Conservation (phyloP, 2,888 invertebrate genomes). For the Graphium colonna region DNA sequence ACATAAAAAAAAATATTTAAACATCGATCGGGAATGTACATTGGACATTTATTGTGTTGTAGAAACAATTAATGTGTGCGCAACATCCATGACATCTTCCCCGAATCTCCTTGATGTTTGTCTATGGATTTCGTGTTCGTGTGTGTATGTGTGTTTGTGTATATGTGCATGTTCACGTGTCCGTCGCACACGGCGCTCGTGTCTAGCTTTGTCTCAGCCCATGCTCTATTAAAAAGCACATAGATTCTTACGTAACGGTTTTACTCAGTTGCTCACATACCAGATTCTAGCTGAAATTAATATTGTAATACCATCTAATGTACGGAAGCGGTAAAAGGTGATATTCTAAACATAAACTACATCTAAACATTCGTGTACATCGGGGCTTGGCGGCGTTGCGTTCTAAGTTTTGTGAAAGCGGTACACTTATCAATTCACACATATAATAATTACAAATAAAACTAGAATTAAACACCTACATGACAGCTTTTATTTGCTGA, state of each 20-base stretch:
- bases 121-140: conserved; percentile 37
- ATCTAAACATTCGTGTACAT: conserved; percentile 10
- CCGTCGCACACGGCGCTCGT: conserved; percentile 44
- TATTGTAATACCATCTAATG: conserved; percentile 1
- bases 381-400: not conserved
- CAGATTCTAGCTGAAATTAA: conserved; percentile 50
- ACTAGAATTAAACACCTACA: not conserved
- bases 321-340: conserved; percentile 26
- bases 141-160: conserved; percentile 38
- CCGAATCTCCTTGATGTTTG: conserved; percentile 33
- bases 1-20: conserved; percentile 45
- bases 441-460: not conserved
- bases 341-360: conserved; percentile 28
- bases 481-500: not conserved
- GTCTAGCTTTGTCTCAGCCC: conserved; percentile 50
- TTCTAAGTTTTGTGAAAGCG: conserved; percentile 15
- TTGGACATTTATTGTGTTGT: conserved; percentile 49
- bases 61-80: conserved; percentile 28
- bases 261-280: conserved; percentile 75
- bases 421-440: not conserved
- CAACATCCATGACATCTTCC: conserved; percentile 29
- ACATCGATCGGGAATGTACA: conserved; percentile 34
- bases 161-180: conserved; percentile 41
- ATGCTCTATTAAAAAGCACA: conserved; percentile 73
- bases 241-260: conserved; percentile 36